These are phyloP conservation scores for Pocillopora verrucosa DNA, from an alignment of 64 coral and sea anemone genomes.

Conservation along the genomic window DNA sequence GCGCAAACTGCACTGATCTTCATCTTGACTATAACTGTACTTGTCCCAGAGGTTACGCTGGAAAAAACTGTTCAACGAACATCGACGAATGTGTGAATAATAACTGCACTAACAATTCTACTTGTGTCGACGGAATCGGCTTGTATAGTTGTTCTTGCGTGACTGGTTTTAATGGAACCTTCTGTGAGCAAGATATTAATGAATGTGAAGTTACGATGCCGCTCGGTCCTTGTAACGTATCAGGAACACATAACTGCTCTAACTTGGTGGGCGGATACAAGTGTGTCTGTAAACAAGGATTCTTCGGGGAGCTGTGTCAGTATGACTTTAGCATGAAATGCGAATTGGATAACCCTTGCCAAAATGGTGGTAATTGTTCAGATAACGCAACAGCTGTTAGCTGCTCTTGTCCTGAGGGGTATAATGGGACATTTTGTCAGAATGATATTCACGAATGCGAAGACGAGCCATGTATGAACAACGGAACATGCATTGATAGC, in stretches of 20 bases:
- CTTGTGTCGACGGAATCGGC: constrained; percentile 66
- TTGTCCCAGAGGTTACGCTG: constrained; percentile 65
- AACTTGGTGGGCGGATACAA: constrained; percentile 66
- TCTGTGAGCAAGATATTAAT: constrained; percentile 74
- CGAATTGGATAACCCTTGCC: constrained; percentile 41
- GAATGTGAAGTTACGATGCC: constrained; percentile 38
- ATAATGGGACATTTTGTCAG: constrained; percentile 61
- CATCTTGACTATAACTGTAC: constrained; percentile 82
- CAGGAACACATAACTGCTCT: constrained; percentile 45
- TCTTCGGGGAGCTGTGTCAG: constrained; percentile 63
- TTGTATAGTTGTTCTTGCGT: constrained; percentile 75
- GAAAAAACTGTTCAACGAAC: constrained; percentile 66
- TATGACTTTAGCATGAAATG: constrained; percentile 67
- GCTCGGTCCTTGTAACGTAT: constrained; percentile 39
- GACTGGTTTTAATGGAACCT: constrained; percentile 71
- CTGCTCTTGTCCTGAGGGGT: constrained; percentile 70
- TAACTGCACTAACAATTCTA: constrained; percentile 80
- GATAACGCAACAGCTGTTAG: constrained; percentile 68
- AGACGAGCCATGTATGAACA: constrained; percentile 41
- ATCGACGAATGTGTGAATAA: constrained; percentile 76
- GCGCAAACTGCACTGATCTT: constrained; percentile 75
- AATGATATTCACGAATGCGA: constrained; percentile 77
- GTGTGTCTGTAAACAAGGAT: constrained; percentile 64
- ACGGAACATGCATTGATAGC: constrained; percentile 82
- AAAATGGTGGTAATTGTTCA: constrained; percentile 54